phyloP scores from a whole-genome alignment of 2,888 invertebrate genomes.

The Thumatha senex region DNA sequence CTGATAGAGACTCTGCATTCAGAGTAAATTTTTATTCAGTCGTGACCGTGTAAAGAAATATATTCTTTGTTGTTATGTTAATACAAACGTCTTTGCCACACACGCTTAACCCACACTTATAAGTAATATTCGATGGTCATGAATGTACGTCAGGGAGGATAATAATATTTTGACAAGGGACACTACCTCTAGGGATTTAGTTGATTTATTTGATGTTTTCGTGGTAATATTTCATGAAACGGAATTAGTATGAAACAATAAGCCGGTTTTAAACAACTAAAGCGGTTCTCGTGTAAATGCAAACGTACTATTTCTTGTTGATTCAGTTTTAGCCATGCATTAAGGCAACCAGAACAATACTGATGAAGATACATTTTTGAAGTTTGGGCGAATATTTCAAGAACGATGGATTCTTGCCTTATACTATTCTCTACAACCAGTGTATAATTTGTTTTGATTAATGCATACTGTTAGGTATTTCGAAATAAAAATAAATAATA shows the following conservation, averaged over 20 bases:
- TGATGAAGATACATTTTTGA: too few species aligned
- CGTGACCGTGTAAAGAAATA: neutral
- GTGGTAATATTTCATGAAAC: neutral
- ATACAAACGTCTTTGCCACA: neutral
- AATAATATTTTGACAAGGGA: neutral
- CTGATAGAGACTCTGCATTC: conserved; percentile 3
- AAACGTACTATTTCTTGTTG: too few species aligned
- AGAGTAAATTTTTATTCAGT: conserved; percentile 5
- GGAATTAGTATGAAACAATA: neutral
- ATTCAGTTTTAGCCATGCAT: too few species aligned
- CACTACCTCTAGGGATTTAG: neutral
- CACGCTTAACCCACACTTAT: neutral
- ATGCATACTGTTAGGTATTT: too few species aligned
- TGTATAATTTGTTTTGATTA: too few species aligned
- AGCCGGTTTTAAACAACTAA: too few species aligned
- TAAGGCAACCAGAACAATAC: too few species aligned
- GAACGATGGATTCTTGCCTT: too few species aligned
- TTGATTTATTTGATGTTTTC: neutral
- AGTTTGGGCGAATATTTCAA: too few species aligned
- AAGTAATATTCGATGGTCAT: neutral
- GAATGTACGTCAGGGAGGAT: neutral
- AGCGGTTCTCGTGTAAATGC: too few species aligned
- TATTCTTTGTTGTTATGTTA: neutral
- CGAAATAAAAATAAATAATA: too few species aligned
- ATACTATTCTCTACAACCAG: too few species aligned